Evolutionary conservation across 2,113 vertebrate species (phyloP).

Genomic region (Donacobius atricapilla): DNA sequence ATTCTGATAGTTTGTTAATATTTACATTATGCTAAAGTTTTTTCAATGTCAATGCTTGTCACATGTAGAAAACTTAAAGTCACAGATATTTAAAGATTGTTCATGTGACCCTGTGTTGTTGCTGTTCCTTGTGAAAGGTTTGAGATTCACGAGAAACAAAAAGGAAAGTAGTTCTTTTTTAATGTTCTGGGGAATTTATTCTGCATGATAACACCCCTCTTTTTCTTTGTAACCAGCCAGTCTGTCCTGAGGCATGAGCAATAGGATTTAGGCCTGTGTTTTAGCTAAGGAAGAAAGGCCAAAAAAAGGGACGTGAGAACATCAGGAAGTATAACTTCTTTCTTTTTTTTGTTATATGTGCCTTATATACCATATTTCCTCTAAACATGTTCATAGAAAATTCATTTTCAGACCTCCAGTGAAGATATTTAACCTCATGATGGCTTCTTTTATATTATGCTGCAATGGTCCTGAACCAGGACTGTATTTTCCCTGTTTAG

Average conservation of each 20-base stretch:
- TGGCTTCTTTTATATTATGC: fast-evolving
- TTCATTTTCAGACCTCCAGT: neutral
- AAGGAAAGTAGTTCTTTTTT: neutral
- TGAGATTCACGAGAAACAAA: neutral
- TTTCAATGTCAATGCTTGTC: neutral
- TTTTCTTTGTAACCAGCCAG: neutral
- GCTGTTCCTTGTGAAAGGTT: neutral
- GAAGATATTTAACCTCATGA: neutral
- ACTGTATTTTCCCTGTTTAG: neutral
- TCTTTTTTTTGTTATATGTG: neutral
- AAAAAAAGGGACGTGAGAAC: neutral
- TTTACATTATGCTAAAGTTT: neutral
- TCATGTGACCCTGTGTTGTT: neutral
- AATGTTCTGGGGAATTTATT: neutral
- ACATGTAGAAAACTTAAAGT: neutral
- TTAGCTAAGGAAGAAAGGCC: neutral
- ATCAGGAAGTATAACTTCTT: neutral
- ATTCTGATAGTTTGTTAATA: neutral
- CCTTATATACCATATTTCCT: neutral
- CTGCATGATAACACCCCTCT: neutral
- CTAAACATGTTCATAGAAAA: neutral
- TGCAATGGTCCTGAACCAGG: neutral
- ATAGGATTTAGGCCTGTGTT: neutral
- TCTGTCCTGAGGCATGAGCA: neutral
- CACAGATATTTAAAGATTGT: neutral